A percentile compares a stretch with the other conserved stretches of the same genome.
phyloP scores from a whole-genome alignment of 2,797 vertebrate genomes.

The Otolemur crassicaudatus region DNA sequence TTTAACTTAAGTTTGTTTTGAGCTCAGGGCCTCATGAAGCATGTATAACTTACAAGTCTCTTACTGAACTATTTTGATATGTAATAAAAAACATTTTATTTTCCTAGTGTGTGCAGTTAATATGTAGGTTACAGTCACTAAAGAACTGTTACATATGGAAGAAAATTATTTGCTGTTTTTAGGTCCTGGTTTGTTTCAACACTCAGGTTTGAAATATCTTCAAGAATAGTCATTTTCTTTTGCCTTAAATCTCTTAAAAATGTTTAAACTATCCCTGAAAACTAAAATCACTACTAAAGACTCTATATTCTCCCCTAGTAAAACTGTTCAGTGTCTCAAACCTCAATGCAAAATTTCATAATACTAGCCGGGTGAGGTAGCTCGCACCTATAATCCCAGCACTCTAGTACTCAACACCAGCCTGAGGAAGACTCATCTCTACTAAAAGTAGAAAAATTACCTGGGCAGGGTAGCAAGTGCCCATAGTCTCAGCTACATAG shows the following conservation, averaged over 20 bases:
- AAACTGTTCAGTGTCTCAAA: neutral
- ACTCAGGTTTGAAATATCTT: neutral
- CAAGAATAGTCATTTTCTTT: neutral
- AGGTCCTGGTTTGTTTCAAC: neutral
- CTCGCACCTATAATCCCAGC: too few relatives aligned
- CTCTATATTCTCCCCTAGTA: neutral
- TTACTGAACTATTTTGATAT: too few relatives aligned
- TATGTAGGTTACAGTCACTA: neutral
- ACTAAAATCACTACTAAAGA: neutral
- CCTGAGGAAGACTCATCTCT: too few relatives aligned
- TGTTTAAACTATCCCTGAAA: constrained; percentile 9
- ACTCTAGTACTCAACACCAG: too few relatives aligned
- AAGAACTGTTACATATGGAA: neutral
- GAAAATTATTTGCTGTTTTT: neutral
- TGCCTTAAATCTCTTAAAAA: neutral
- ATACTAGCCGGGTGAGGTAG: too few relatives aligned
- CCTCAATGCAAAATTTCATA: neutral
- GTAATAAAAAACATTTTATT: too few relatives aligned
- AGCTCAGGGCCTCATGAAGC: too few relatives aligned
- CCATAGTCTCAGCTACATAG: too few relatives aligned
- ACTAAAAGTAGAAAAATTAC: too few relatives aligned
- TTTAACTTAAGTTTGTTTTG: too few relatives aligned
- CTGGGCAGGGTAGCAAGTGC: too few relatives aligned
- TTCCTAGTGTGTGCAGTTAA: neutral
- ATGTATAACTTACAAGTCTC: too few relatives aligned